phyloP scores from a whole-genome alignment of 2,113 vertebrate genomes.

The Tricholaema leucomelas region DNA sequence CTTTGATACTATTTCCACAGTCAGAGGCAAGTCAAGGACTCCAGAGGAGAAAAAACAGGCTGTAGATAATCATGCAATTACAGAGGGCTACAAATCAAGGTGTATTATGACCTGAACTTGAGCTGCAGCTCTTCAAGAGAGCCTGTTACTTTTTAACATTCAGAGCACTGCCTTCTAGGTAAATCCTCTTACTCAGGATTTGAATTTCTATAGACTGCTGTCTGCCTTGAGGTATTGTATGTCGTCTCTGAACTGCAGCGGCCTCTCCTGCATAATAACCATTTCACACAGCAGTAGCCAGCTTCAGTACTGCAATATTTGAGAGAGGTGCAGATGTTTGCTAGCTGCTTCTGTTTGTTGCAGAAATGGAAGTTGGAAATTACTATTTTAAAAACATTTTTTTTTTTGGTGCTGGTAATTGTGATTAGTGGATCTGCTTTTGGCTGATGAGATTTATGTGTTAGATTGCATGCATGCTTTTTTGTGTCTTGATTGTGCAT shows the following conservation, averaged over 20 bases:
- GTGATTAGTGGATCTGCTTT: slow-evolving; percentile 29
- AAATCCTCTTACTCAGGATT: slow-evolving; percentile 72
- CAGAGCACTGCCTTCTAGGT: slow-evolving; percentile 66
- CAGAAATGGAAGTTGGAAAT: slow-evolving; percentile 58
- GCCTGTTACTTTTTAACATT: slow-evolving; percentile 62
- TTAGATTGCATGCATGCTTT: slow-evolving; percentile 14
- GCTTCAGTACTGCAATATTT: slow-evolving; percentile 85
- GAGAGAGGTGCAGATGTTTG: slow-evolving; percentile 70
- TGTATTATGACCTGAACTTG: slow-evolving; percentile 31
- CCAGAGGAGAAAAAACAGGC: slow-evolving; percentile 5
- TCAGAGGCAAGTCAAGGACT: slow-evolving; percentile 27
- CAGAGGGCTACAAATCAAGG: slow-evolving; percentile 47
- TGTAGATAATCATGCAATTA: slow-evolving; percentile 17
- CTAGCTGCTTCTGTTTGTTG: slow-evolving; percentile 61
- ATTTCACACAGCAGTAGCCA: slow-evolving; percentile 79
- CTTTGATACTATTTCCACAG: neutral
- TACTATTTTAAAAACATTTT: neutral
- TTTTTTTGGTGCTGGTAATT: slow-evolving; percentile 24
- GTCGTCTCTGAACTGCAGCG: slow-evolving; percentile 85
- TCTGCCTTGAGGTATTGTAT: slow-evolving; percentile 85
- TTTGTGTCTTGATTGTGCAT: slow-evolving; percentile 23
- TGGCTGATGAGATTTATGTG: slow-evolving; percentile 21
- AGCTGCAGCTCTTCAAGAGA: slow-evolving; percentile 15
- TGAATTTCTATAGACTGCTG: slow-evolving; percentile 72
- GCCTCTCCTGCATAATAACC: slow-evolving; percentile 87